A percentile compares a stretch with the other conserved stretches of the same genome.
Conservation (phyloP, 2,888 invertebrate genomes). For the Lottia scabra region DNA sequence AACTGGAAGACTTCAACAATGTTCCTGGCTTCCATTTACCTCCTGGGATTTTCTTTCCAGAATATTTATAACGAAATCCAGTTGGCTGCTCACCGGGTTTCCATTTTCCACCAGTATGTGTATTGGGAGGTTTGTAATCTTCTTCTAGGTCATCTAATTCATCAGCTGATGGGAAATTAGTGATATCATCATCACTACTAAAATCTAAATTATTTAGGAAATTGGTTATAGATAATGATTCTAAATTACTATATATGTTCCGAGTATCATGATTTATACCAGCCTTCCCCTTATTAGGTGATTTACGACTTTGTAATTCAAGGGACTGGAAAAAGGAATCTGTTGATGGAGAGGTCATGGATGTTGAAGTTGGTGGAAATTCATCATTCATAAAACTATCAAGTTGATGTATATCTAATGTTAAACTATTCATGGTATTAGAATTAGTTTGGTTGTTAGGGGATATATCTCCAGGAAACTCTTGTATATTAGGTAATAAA, state of each 20-base stretch:
- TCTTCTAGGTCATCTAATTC: slow-evolving; percentile 45
- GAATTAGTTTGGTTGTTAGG: not conserved
- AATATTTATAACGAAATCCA: not conserved
- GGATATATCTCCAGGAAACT: not conserved
- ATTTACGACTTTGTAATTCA: slow-evolving; percentile 65
- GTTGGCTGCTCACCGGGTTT: slow-evolving; percentile 69
- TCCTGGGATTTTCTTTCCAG: slow-evolving; percentile 35
- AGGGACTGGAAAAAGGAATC: slow-evolving; percentile 85
- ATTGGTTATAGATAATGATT: slow-evolving; percentile 57
- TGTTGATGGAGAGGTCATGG: slow-evolving; percentile 30
- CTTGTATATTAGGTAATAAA: not conserved
- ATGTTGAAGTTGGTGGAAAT: slow-evolving; percentile 30
- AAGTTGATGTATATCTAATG: slow-evolving; percentile 13
- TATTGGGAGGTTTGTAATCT: slow-evolving; percentile 48
- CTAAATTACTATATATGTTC: slow-evolving; percentile 9
- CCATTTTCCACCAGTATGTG: slow-evolving; percentile 79
- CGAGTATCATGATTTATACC: slow-evolving; percentile 19
- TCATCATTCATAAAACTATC: slow-evolving; percentile 34
- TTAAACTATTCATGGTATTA: not conserved
- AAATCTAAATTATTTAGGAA: slow-evolving; percentile 63
- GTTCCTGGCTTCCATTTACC: slow-evolving; percentile 77
- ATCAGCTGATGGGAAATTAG: slow-evolving; percentile 51
- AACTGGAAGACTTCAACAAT: slow-evolving; percentile 8
- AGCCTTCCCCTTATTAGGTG: slow-evolving; percentile 21
- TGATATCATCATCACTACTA: slow-evolving; percentile 62